Evolutionary conservation across 2,113 vertebrate species (phyloP).

Genomic region (Anser brachyrhynchus): DNA sequence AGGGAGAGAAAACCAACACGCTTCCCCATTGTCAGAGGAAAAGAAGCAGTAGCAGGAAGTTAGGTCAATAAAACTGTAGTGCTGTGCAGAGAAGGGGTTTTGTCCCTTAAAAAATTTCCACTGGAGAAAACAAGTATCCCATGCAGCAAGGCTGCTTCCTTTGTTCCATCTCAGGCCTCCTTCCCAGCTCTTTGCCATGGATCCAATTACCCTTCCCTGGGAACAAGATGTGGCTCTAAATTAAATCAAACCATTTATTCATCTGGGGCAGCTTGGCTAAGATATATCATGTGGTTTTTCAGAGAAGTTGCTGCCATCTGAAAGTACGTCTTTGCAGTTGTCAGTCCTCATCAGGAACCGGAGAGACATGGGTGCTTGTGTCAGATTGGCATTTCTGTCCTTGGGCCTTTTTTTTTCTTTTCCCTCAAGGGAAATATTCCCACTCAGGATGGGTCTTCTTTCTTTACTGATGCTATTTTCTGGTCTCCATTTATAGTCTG

Average conservation of each 20-base stretch:
- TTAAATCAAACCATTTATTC: constrained; percentile 55
- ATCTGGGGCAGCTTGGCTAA: constrained; percentile 9
- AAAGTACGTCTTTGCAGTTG: neutral
- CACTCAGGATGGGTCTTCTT: neutral
- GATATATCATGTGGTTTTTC: neutral
- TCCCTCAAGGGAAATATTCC: neutral
- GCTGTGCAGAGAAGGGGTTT: neutral
- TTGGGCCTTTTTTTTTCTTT: neutral
- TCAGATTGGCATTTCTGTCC: neutral
- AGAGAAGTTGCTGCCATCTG: neutral
- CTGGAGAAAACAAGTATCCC: neutral
- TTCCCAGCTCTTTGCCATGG: constrained; percentile 22
- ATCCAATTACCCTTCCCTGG: constrained; percentile 52
- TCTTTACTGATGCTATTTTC: neutral
- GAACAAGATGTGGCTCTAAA: constrained; percentile 52
- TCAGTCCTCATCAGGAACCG: neutral
- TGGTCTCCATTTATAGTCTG: neutral
- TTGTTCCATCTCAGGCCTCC: constrained; percentile 18
- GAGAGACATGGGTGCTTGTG: neutral
- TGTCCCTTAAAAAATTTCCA: neutral
- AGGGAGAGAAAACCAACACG: neutral
- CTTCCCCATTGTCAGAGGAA: neutral
- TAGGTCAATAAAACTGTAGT: neutral
- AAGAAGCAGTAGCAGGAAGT: constrained; percentile 25
- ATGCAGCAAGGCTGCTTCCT: neutral